Base-by-base conservation (phyloP, 2,797 vertebrate species). In the Carapus acus region DNA sequence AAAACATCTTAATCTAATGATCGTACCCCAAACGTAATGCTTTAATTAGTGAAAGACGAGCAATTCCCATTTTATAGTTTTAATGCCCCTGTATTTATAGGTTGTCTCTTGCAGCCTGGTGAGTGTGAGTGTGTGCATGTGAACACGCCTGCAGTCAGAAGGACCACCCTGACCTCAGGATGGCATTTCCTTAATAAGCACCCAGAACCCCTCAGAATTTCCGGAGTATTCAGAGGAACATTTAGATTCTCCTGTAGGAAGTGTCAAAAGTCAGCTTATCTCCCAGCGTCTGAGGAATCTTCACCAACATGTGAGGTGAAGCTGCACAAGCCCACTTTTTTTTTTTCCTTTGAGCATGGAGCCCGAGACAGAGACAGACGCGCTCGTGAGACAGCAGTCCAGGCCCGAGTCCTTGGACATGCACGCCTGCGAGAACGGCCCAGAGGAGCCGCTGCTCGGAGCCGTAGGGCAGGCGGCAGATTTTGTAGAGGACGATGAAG, bases 281-380 rank as follows among this genome's bases (percentile, higher is more conserved):
- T 2, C 8, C 8, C 2, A 17, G 16, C 13, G 18, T 16, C 6
- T 1, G 15, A 24, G 21, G 27, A 20, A 3, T 33, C 6, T 6
- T 15, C 5, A 20, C 5, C 16, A 45, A 31, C 6, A 72, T 65
- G 58, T 61, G 58, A 59, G 6, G 40, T 49, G 53, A 24, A 7
- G 51, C 9, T 15, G 7, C 24, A 51, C 46, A 20, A 41, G 17
- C 3, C 5, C 14, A 38, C 20, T 2, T 15, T 5, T 8, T 19
- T 2, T 1, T 1, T 7, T 42, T 42, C 14, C 12, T 17, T 20
- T 13, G 12, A 15, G 7, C 22, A 76, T 80, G 73, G 73, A 78
- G 43, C 23, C 18, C 2, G 27, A 54, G 4, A 18, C 1, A 1
- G 54, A 11, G 33, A 17, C n/a, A 16, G 11, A 34, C 6, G 0